Evolutionary conservation across 2,113 vertebrate species (phyloP), one percentile per base, ranked within the genome.

Genomic region (Burhinus bistriatus): DNA sequence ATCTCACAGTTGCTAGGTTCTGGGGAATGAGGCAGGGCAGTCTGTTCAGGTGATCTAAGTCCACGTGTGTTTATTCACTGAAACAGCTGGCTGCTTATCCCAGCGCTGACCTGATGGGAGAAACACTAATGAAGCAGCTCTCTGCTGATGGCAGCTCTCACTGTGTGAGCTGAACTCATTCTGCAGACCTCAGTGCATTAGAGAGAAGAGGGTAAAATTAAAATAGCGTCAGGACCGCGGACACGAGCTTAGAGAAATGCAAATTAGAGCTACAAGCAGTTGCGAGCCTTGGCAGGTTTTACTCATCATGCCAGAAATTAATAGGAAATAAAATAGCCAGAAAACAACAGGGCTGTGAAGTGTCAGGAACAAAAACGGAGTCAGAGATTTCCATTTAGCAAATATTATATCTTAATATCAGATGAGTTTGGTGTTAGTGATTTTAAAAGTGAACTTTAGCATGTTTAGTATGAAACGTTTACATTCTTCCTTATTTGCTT

Each of bases 81-180:
- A 2, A 81, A 52, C 86, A 81, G 36, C 90, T 90, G 93, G 79
- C 80, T 71, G 49, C 81, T 87, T 93, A 73, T 83, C 71, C 87
- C 66, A 47, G 71, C 71, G 18, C 71, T 47, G 69, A 69, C n/a
- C 64, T 87, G 92, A 21, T 65, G 73, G 76, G 91, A 58, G 77
- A 79, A 61, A 0, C 59, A 2, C 32, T 25, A 8, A 15, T 36
- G 73, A 16, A 78, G 44, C 69, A 75, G 69, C 83, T 68, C 61
- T 21, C n/a, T 61, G 47, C 76, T 81, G 69, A 61, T 62, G 83
- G 89, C 55, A 75, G 55, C 83, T 87, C 83, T 82, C 8, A 0
- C 29, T 2, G 36, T 6, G 64, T 8, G 83, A 73, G 42, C 83
- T 2, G 76, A 42, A 23, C 64, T 84, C 42, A 13, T 62, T 81